Evolutionary conservation across 2,888 invertebrate genomes (phyloP), one percentile per base, ranked within the genome.

Genomic region (Odontothrips loti): DNA sequence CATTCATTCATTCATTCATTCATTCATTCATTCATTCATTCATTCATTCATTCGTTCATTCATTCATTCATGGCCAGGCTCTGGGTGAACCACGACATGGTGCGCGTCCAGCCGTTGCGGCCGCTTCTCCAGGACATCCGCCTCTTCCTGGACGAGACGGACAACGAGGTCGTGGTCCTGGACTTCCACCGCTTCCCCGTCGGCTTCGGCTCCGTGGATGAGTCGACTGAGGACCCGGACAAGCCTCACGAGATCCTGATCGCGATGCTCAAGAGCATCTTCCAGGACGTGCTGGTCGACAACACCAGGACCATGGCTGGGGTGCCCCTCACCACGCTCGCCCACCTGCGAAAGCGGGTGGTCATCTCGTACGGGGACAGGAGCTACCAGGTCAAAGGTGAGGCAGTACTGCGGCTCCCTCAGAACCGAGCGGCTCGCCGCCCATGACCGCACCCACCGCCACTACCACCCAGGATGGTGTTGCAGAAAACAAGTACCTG

Each of bases 101-200:
- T 93, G 82, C 89, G 91, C 85, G 90, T 95, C 82, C 91, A 91
- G 85, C 93, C 92, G 80, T 87, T 95, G 80, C 86, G 90, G 11
- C 91, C 91, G 0, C 87, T 94, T 48, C 87, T 95, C n/a, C 89
- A 89, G 84, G 92, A 94, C 86, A 91, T 95, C 20, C 90, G 90
- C 84, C 89, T 89, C 79, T 95, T 95, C 87, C 87, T 94, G 68
- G 89, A 91, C 84, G 87, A 88, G 68, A 92, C 95, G 0, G 91
- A 89, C 17, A 89, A 90, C 82, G 95, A 95, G 89, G 88, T 95
- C 51, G 89, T 96, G 15, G 91, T 96, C 82, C 87, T 96, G 80
- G 95, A 96, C 85, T 93, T 96, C 79, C 95, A 95, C 85, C 91
- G 94, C 82, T 95, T 96, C 87, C 95, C 95, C 0, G 88, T 92